phyloP scores from a whole-genome alignment of 2,888 invertebrate species.

The Nemotelus pantherinus region DNA sequence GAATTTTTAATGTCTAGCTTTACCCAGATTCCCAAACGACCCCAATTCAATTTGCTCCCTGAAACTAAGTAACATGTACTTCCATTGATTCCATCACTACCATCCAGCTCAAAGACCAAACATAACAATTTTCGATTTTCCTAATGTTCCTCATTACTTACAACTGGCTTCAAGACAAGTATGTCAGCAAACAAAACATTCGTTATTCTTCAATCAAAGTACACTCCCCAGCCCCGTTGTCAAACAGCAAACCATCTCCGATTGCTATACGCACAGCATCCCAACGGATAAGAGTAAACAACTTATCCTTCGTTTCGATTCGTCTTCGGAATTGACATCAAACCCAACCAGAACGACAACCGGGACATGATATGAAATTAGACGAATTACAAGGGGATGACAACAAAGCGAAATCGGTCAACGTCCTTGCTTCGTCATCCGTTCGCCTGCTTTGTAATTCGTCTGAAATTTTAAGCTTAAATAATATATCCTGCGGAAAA shows the following conservation, averaged over 20 bases:
- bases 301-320: conserved; percentile 18
- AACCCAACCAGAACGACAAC: conserved; percentile 3
- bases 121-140: conserved; percentile 20
- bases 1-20: no score
- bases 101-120: not conserved
- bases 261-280: not conserved
- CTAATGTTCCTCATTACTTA: conserved; percentile 32
- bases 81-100: not conserved
- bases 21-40: no score
- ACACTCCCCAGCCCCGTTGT: conserved; percentile 3
- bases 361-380: conserved; percentile 41
- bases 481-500: conserved; percentile 19
- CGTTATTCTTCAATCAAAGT: conserved; percentile 32
- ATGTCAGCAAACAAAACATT: conserved; percentile 32
- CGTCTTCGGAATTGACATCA: conserved; percentile 19
- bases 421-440: not conserved
- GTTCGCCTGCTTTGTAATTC: not conserved
- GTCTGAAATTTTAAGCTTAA: conserved; percentile 13
- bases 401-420: conserved; percentile 26
- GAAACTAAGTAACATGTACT: not conserved
- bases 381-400: conserved; percentile 40
- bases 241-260: not conserved
- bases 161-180: conserved; percentile 2
- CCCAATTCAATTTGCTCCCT: not conserved
- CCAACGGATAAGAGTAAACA: conserved; percentile 34